These are phyloP conservation scores for Forbesichthys agassizii DNA, from an alignment of 2,113 vertebrate genomes.

Conservation along the genomic window DNA sequence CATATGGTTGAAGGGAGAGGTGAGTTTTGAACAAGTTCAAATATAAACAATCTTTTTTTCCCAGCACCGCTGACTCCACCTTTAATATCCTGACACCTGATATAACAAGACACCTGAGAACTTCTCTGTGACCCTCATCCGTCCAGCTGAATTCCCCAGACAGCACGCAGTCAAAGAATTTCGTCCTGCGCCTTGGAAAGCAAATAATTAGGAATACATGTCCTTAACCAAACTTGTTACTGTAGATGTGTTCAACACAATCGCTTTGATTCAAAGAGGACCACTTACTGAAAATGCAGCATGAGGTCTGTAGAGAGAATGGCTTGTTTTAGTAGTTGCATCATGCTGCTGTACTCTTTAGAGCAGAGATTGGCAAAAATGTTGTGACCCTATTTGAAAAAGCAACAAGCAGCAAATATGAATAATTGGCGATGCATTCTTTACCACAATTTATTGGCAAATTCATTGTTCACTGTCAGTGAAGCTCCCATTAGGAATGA, in stretches of 20 bases:
- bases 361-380: constrained; percentile 82
- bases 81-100: too few species aligned
- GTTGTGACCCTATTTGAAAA: constrained; percentile 77
- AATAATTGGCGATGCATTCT: constrained; percentile 24
- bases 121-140: constrained; percentile 73
- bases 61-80: too few species aligned
- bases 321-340: constrained; percentile 82
- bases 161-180: constrained; percentile 75
- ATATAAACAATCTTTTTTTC: too few species aligned
- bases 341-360: constrained; percentile 82
- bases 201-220: constrained; percentile 35
- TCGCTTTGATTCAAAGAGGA: not conserved
- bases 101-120: constrained; percentile 66
- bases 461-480: constrained; percentile 64
- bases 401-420: constrained; percentile 3
- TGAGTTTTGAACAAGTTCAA: too few species aligned
- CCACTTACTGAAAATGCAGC: constrained; percentile 80
- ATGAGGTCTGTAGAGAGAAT: constrained; percentile 83
- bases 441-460: constrained; percentile 35
- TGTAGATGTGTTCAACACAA: not conserved
- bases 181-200: constrained; percentile 69
- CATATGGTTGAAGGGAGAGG: too few species aligned
- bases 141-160: constrained; percentile 76
- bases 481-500: constrained; percentile 45
- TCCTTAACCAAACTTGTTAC: too few species aligned